Evolutionary conservation across 1,140 invertebrate genomes (phyloP), one percentile per base, ranked within the genome.

Genomic region (Pseudobourletiella spinata): DNA sequence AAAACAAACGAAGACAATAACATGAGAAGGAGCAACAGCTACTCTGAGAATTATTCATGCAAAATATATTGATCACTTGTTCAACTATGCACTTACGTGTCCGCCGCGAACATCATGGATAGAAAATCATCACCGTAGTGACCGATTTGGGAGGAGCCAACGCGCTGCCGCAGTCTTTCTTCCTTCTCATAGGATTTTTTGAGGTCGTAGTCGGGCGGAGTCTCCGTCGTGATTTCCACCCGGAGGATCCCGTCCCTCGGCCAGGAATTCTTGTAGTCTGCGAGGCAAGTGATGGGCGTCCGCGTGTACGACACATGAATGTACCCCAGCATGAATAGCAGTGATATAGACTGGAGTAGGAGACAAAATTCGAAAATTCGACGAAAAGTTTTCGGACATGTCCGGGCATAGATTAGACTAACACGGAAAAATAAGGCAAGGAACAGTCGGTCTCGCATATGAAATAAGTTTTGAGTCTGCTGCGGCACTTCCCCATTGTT

Each of bases 231-330:
- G 71, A 98, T 95, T 79, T 98, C 95, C n/a, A 99, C 91, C 70
- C 91, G 76, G 2, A 99, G 78, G 66, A 99, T 94, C 15, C 96
- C 95, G 78, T 98, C 89, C 60, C 89, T 46, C 1, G 95, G 95
- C 95, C 95, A 98, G 20, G 85, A 83, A 67, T 89, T 81, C 14
- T 89, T 83, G 26, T 98, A 83, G 74, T 91, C 84, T 72, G 93
- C 85, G 65, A 98, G 80, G 78, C 95, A 99, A 70, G 91, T 94
- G 35, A 91, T 90, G 24, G 95, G 94, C 69, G 89, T 84, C 70
- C 88, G 83, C 57, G 93, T 92, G 76, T 97, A 97, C 42, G 87
- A 86, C 73, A 94, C 83, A 73, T 98, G 95, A 70, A 98, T 93
- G 75, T 98, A 98, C 68, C 29, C 54, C 15, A 69, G 54, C 6